A percentile compares a stretch with the other conserved stretches of the same genome.
Evolutionary conservation across 2,113 vertebrate genomes (phyloP).

Genomic region (Scomber colias): DNA sequence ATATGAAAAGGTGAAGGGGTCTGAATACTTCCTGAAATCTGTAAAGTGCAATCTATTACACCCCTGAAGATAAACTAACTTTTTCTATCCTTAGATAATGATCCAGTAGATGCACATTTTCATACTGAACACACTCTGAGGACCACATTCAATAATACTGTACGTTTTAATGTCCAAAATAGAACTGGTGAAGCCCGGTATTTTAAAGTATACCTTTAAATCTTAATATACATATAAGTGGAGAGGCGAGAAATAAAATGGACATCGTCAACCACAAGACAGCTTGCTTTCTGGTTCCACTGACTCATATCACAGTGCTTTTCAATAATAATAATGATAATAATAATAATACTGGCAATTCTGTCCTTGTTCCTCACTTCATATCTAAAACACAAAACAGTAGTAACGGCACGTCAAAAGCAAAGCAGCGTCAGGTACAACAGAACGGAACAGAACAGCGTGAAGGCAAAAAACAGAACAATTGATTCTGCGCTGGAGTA

Average conservation of each 20-base stretch:
- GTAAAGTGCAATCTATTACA: slow-evolving; percentile 51
- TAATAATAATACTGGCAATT: slow-evolving; percentile 50
- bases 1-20: too few species aligned
- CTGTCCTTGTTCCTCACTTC: slow-evolving; percentile 27
- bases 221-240: slow-evolving; percentile 34
- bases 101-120: slow-evolving; percentile 35
- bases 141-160: slow-evolving; percentile 47
- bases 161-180: slow-evolving; percentile 36
- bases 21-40: background rate
- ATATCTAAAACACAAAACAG: slow-evolving; percentile 39
- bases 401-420: background rate
- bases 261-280: slow-evolving; percentile 10
- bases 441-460: slow-evolving; percentile 33
- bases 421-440: slow-evolving; percentile 32
- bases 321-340: slow-evolving; percentile 6
- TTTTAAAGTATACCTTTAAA: background rate
- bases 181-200: slow-evolving; percentile 18
- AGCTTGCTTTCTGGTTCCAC: slow-evolving; percentile 27
- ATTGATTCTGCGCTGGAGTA: background rate
- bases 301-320: slow-evolving; percentile 64
- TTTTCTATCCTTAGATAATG: background rate
- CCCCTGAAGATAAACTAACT: slow-evolving; percentile 21
- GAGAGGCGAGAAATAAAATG: slow-evolving; percentile 3
- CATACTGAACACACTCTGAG: slow-evolving; percentile 29
- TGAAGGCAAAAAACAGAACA: slow-evolving; percentile 21